These are phyloP conservation scores for Bradypodion pumilum DNA, from an alignment of 2,797 vertebrate species.

Conservation along the genomic window DNA sequence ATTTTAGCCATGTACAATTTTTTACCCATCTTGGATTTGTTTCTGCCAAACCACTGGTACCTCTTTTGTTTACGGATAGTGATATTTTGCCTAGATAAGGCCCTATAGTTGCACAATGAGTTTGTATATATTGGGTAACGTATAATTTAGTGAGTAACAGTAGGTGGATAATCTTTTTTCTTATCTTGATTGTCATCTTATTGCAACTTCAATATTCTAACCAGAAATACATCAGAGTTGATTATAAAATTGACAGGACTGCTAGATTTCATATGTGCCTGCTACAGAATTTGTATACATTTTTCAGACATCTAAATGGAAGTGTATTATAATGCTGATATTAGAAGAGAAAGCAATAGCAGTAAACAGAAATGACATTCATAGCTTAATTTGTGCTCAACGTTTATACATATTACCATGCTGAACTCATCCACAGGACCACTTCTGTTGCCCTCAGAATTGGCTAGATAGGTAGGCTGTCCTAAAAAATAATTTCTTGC, in stretches of 20 bases:
- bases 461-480: not conserved
- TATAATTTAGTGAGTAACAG: not conserved
- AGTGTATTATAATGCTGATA: not conserved
- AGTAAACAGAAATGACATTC: constrained; percentile 1
- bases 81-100: not conserved
- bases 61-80: no score
- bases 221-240: not conserved
- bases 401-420: not conserved
- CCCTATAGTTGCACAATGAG: not conserved
- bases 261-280: not conserved
- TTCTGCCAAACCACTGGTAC: no score
- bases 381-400: not conserved
- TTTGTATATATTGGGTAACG: not conserved
- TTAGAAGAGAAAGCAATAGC: not conserved
- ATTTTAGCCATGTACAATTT: no score
- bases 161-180: not conserved
- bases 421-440: not conserved
- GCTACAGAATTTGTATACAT: not conserved
- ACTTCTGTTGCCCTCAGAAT: not conserved
- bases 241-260: not conserved
- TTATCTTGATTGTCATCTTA: no score
- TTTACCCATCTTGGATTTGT: no score
- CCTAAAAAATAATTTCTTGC: not conserved
- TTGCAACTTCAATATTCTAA: not conserved
- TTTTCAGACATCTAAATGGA: not conserved